Evolutionary conservation across 2,113 vertebrate species (phyloP).

Genomic region (Gobio gobio): DNA sequence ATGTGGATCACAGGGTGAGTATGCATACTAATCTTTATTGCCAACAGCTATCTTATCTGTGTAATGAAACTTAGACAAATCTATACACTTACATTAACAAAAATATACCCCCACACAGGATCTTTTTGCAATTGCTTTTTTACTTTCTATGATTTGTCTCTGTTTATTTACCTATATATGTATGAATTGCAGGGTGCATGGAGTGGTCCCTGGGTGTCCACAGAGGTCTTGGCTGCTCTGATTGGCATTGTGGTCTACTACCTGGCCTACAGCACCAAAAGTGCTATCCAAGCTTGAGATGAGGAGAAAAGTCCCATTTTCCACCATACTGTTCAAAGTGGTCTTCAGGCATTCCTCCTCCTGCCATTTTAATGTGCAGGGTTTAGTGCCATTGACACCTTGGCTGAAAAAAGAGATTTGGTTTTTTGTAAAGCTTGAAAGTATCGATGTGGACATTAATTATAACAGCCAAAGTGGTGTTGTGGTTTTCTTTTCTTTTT

Average conservation of each 20-base stretch:
- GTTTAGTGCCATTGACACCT: not conserved
- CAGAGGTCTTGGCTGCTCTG: constrained; percentile 86
- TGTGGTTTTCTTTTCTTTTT: not conserved
- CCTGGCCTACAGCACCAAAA: constrained; percentile 87
- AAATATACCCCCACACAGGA: not conserved
- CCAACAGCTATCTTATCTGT: not conserved
- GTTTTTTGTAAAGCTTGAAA: not conserved
- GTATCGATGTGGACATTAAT: not conserved
- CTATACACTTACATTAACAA: not conserved
- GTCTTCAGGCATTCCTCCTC: not conserved
- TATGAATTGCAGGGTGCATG: constrained; percentile 80
- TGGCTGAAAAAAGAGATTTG: not conserved
- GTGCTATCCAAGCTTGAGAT: constrained; percentile 83
- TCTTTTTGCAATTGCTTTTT: not conserved
- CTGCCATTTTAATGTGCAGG: not conserved
- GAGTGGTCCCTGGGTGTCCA: constrained; percentile 91
- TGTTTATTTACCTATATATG: not conserved
- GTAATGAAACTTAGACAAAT: not conserved
- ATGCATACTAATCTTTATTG: not conserved
- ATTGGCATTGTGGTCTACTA: constrained; percentile 86
- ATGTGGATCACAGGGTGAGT: constrained; percentile 88
- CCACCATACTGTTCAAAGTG: not conserved
- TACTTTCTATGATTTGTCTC: not conserved
- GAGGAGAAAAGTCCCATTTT: not conserved
- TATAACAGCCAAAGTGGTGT: not conserved